Base-by-base conservation (phyloP, 2,888 invertebrate species). In the Epirrita christyi region DNA sequence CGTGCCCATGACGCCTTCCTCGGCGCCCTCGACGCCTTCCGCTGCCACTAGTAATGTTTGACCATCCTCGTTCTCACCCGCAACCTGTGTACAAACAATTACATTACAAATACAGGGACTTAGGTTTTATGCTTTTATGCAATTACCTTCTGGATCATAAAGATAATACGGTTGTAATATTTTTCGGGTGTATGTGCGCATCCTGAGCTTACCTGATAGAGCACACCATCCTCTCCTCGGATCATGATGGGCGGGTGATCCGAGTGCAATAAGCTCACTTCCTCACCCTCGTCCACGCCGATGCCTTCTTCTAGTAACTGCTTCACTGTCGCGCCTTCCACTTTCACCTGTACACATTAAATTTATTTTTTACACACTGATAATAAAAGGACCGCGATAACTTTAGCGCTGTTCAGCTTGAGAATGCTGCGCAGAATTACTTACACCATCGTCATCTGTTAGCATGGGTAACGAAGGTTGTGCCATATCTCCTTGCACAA, bases 221-320 rank as follows among this genome's bases (percentile, higher is more conserved):
- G 93, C 0, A 95, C 94, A n/a, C 97, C 97, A 74, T 97, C 97
- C 69, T 97, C 97, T 0, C 96, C 96, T 0, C 96, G 95, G 38
- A 97, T 96, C 73, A 96, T 94, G 61, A 97, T 93, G 11, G 96
- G 94, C 60, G 94, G 93, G 28, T 94, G 93, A 2, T 79, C 83
- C 1, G 85, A 60, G 69, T 85, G 86, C 57, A 88, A 64, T 47
- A 86, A 68, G 4, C 76, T 76, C n/a, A 86, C 90, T 59, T 87
- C 91, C 40, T 88, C 90, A 1, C 82, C 83, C 0, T 88, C 89
- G 21, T 87, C 90, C n/a, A 78, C 85, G 0, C 80, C 88, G 1
- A 84, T 86, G 1, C 85, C 85, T 50, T 86, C 88, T 42, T 91
- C 85, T 29, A 92, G 73, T 55, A 93, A 80, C 21, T 93, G 93